Evolutionary conservation across 2,888 invertebrate genomes (phyloP), one percentile per base, ranked within the genome.

Genomic region (Caenorhabditis sp.): DNA sequence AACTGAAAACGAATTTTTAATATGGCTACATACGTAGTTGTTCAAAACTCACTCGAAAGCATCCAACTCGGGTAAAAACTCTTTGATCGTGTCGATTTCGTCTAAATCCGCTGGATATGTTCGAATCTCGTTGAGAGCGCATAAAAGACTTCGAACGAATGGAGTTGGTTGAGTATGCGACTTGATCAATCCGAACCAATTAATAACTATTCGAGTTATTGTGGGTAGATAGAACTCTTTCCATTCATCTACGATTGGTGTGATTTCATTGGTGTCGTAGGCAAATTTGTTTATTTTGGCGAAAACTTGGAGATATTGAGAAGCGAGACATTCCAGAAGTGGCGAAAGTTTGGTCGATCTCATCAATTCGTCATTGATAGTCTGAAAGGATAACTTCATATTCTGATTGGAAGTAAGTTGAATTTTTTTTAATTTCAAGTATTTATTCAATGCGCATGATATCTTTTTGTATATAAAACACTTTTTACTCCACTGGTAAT

Each of bases 181-280:
- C 59, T 27, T 63, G 62, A 64, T 61, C 26, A n/a, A 38, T 49
- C 4, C 61, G 52, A 54, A 69, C 64, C 59, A 76, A 38, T 12
- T 50, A 58, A 36, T 66, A 26, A 49, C 57, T 36, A 27, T 59
- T 54, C 14, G 57, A 20, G 12, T 23, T 14, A 72, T 58, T 27
- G 76, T 67, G 2, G 69, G 64, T 5, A 54, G 53, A 49, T 64
- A 72, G 52, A 73, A 72, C 14, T 76, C 70, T 17, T 67, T 70
- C 76, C 76, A 76, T 60, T 76, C 76, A 21, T 58, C 58, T 4
- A 58, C 20, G 4, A 58, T 36, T 21, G 58, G 58, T 38, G 58
- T 58, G 4, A 58, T 58, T 7, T 65, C 26, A 1, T 43, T 27
- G 21, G 26, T 56, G 12, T n/a, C 27, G 0, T 52, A 31, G 0